Base-by-base conservation (phyloP, 2,888 invertebrate species). In the Calephelis perditalis region DNA sequence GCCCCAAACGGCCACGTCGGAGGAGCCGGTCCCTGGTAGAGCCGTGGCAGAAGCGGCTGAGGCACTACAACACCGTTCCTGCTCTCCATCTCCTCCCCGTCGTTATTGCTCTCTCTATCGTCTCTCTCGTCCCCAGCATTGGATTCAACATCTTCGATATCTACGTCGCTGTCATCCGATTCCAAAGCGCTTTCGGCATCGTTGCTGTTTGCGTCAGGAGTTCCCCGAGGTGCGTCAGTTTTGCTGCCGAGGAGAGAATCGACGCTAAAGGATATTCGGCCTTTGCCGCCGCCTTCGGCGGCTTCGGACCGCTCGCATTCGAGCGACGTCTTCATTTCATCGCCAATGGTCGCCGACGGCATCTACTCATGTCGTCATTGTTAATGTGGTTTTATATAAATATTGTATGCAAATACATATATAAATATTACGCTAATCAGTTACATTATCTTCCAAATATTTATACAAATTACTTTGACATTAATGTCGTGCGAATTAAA, bases 231-330 rank as follows among this genome's bases (percentile, higher is more conserved):
- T 3, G 80, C 72, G 54, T 82, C 80, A 26, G 73, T 77, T 68
- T 85, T 76, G 69, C 86, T 78, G 37, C 87, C 84, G 45, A 95
- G 77, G 35, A 95, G 75, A 0, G 94, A 92, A 80, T 95, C 95
- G 57, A 95, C 94, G 83, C 94, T 95, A 80, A 95, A 95, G 65
- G 94, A 94, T 75, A 95, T 94, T 71, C 94, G 93, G 70, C 93
- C 91, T 76, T 92, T 93, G 67, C 92, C 84, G 73, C 92, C 84
- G 73, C 77, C 83, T 58, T 88, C 88, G 70, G 87, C 86, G 84
- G 86, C 78, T 67, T 90, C 90, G 69, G 85, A 79, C 73, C 88
- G 85, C 78, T 90, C 89, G 80, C 86, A 86, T 79, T 89, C 89
- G 75, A 90, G 84, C 84, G 89, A 79, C 69, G 90, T 89, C 88